These are phyloP conservation scores for Pedicia rivosa DNA, from an alignment of 2,888 invertebrate species.

Conservation along the genomic window DNA sequence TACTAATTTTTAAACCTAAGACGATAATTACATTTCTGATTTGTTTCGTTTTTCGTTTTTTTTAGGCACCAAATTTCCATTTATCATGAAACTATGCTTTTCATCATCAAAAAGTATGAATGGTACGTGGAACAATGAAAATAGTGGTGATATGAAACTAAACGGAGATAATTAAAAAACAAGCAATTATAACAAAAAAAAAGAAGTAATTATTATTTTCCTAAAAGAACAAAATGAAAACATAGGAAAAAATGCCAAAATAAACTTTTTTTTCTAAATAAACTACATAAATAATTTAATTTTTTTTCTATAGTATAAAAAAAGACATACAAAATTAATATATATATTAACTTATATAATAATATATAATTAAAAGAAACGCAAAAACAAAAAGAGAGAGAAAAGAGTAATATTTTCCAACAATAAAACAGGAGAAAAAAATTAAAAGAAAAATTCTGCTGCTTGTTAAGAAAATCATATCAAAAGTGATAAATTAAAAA, in stretches of 20 bases:
- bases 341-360: background rate
- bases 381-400: too few relatives aligned
- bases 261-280: background rate
- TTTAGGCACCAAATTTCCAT: constrained; percentile 92
- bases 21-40: background rate
- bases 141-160: constrained; percentile 5
- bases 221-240: background rate
- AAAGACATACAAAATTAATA: background rate
- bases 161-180: constrained; percentile 3
- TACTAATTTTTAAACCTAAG: too few relatives aligned
- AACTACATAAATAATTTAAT: background rate
- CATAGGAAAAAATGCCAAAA: background rate
- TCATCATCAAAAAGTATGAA: constrained; percentile 53
- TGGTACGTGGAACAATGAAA: constrained; percentile 38
- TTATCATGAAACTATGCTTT: constrained; percentile 97
- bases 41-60: constrained; percentile 16
- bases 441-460: too few relatives aligned
- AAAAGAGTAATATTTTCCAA: too few relatives aligned
- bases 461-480: too few relatives aligned
- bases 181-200: too few relatives aligned
- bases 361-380: too few relatives aligned
- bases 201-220: too few relatives aligned
- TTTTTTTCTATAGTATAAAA: background rate
- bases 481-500: too few relatives aligned
- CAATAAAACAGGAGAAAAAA: too few relatives aligned